Percentiles rank a stretch among this genome's conserved stretches.
Conservation (phyloP, 1,140 invertebrate genomes). For the Drosophila melanogaster region Release_6_plus_ISO1_MT NT_037436.4:12179001-12179500, state of each 20-base stretch:
- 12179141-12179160: conserved; percentile 23
- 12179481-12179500: conserved; percentile 4
- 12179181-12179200: neutral
- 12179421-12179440: neutral
- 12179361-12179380: neutral
- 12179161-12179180: neutral
- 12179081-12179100: conserved; percentile 14
- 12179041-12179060: conserved; percentile 24
- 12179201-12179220: neutral
- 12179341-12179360: neutral
- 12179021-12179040: neutral
- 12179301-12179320: no score
- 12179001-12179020: conserved; percentile 41
- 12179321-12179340: neutral
- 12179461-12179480: no score
- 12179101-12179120: neutral
- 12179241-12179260: no score
- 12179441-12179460: neutral
- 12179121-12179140: conserved; percentile 29
- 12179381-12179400: neutral
- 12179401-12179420: neutral
- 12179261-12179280: no score
- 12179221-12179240: no score
- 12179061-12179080: conserved; percentile 4
- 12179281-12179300: no score